Evolutionary conservation across 2,113 vertebrate genomes (phyloP).

Genomic region (Heterocephalus glaber): DNA sequence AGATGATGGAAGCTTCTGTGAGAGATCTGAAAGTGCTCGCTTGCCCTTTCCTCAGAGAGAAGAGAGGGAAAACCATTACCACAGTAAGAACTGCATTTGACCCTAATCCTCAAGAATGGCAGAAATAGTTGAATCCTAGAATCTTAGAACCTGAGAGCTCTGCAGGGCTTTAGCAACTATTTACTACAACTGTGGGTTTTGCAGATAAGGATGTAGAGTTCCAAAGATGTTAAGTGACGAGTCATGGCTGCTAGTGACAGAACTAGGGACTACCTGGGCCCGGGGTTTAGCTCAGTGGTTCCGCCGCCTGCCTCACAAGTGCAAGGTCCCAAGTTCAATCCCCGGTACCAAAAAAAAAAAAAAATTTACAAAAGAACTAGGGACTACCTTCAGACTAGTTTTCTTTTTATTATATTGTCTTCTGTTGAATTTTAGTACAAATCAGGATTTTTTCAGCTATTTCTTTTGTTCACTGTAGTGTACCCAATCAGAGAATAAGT

Average conservation of each 20-base stretch:
- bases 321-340: too few relatives aligned
- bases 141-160: neutral
- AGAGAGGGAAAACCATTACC: slow-evolving; percentile 88
- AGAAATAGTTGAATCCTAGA: neutral
- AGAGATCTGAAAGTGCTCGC: slow-evolving; percentile 92
- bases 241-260: neutral
- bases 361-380: too few relatives aligned
- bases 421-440: slow-evolving; percentile 33
- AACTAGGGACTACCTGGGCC: too few relatives aligned
- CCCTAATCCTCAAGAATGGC: neutral
- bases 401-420: slow-evolving; percentile 1
- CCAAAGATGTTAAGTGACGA: neutral
- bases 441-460: neutral
- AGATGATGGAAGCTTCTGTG: slow-evolving; percentile 89
- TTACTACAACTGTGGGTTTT: neutral
- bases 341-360: too few relatives aligned
- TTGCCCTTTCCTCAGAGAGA: slow-evolving; percentile 91
- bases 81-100: slow-evolving; percentile 86
- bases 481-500: neutral
- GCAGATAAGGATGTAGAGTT: neutral
- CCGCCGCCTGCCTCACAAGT: too few relatives aligned
- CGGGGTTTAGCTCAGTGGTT: too few relatives aligned
- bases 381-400: neutral
- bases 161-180: neutral
- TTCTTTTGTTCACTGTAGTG: neutral